Evolutionary conservation across 2,888 invertebrate species (phyloP), one percentile per base, ranked within the genome.

Genomic region (Mesodorylaimus sp.): DNA sequence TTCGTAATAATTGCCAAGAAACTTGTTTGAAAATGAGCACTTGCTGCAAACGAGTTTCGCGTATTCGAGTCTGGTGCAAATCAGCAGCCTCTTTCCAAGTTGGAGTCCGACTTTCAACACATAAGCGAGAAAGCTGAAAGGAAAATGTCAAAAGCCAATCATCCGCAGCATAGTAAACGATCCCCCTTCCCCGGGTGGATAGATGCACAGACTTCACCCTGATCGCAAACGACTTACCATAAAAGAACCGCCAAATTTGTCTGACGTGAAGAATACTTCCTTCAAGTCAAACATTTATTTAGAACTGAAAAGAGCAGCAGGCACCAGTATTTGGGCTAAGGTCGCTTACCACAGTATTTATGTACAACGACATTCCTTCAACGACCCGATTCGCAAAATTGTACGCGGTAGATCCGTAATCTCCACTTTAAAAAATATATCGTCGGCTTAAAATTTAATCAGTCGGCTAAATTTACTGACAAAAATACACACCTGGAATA

Each of bases 1-100:
- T 83, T 55, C 91, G 76, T 23, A 95, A 79, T 47, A 87, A 86
- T 70, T 95, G 91, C 95, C 97, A 97, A 65, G 85, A 83, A 49
- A 95, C 72, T 72, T 88, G 67, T 75, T 97, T 97, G 71, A 95
- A 97, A 65, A 95, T 83, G 56, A 97, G 75, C 56, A 95, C 74
- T 62, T 91, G 84, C 39, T 86, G 86, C 55, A 81, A 79, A 55
- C 81, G 79, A 2, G 81, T 77, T 64, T 91, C 88, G 70, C 89
- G 86, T 57, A 97, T 76, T 61, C 91, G 77, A 45, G 93, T 91
- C 71, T 83, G 77, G 64, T 85, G 77, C 59, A 97, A 75, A 70
- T 93, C 89, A 55, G 78, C 79, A 1, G 63, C 63, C 54, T 77
- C 77, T 50, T 80, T 77, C 80, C 93, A 97, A 54, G 80, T 79